A percentile compares a stretch with the other conserved stretches of the same genome.
Evolutionary conservation across 2,797 vertebrate species (phyloP).

Genomic region (Bryconaethiops microstoma): DNA sequence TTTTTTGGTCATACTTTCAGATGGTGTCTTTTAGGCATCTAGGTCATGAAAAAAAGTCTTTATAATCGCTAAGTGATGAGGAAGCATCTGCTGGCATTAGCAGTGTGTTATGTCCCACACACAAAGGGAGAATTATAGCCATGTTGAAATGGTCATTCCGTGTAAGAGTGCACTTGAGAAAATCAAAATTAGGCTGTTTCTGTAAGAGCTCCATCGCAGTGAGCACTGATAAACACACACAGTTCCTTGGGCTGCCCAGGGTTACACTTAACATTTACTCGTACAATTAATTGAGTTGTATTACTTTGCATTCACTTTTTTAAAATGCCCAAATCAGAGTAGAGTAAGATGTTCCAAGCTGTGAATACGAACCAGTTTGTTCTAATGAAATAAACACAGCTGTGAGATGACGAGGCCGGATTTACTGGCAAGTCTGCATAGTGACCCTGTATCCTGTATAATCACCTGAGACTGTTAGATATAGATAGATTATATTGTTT

Average conservation of each 20-base stretch:
- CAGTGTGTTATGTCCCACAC: neutral
- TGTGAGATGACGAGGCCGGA: neutral
- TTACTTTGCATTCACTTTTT: too few species aligned
- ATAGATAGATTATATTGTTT: too few species aligned
- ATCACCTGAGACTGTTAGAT: too few species aligned
- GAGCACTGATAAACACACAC: neutral
- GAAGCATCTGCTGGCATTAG: constrained; percentile 8
- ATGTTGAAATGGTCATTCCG: neutral
- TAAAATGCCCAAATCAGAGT: too few species aligned
- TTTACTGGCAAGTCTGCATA: neutral
- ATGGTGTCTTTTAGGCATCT: constrained; percentile 1
- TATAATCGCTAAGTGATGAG: neutral
- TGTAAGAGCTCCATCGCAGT: neutral
- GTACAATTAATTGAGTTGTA: too few species aligned
- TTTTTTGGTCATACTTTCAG: constrained; percentile 21
- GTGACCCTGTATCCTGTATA: too few species aligned
- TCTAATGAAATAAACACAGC: neutral
- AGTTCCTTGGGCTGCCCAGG: too few species aligned
- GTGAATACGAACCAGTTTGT: too few species aligned
- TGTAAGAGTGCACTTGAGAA: neutral
- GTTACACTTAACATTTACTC: too few species aligned
- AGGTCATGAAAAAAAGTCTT: constrained; percentile 32
- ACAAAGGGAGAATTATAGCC: constrained; percentile 15
- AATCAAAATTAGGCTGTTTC: neutral
- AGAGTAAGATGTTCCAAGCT: too few species aligned